These are phyloP conservation scores for Tauraco erythrolophus DNA, from an alignment of 2,113 vertebrate genomes.

Conservation along the genomic window DNA sequence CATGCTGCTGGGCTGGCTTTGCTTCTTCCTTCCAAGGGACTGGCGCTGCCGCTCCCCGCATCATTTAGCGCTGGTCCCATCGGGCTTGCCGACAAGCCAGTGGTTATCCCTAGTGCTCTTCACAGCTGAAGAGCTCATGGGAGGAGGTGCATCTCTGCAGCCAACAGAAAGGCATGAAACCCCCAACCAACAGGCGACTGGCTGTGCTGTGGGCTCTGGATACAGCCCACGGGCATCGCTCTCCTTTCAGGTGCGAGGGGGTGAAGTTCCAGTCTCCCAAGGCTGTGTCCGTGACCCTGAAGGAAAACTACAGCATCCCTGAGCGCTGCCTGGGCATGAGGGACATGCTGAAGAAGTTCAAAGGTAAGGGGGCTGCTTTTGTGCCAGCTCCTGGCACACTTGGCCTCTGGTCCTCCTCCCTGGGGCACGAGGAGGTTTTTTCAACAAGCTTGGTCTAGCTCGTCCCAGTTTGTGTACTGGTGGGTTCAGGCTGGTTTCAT, in stretches of 20 bases:
- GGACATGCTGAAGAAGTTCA: conserved; percentile 66
- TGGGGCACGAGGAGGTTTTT: neutral
- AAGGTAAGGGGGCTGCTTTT: conserved; percentile 15
- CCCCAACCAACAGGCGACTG: accelerated
- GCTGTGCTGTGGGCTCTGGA: neutral
- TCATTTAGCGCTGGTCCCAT: accelerated
- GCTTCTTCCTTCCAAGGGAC: neutral
- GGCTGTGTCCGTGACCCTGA: neutral
- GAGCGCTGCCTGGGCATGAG: conserved; percentile 51
- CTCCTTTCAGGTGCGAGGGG: conserved; percentile 26
- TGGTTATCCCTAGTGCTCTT: neutral
- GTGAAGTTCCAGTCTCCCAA: neutral
- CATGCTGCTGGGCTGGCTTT: accelerated
- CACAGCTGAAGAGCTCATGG: neutral
- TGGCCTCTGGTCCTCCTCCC: neutral
- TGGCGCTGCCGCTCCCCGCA: neutral
- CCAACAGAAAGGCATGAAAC: neutral
- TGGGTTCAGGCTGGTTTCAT: neutral
- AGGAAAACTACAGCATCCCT: conserved; percentile 54
- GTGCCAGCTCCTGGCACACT: neutral
- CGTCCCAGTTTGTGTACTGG: neutral
- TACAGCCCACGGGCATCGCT: neutral
- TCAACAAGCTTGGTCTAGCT: neutral
- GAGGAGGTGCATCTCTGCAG: neutral
- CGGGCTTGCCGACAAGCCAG: neutral